Evolutionary conservation across 2,797 vertebrate species (phyloP), one percentile per base, ranked within the genome.

Genomic region (Arnoldichthys spilopterus): DNA sequence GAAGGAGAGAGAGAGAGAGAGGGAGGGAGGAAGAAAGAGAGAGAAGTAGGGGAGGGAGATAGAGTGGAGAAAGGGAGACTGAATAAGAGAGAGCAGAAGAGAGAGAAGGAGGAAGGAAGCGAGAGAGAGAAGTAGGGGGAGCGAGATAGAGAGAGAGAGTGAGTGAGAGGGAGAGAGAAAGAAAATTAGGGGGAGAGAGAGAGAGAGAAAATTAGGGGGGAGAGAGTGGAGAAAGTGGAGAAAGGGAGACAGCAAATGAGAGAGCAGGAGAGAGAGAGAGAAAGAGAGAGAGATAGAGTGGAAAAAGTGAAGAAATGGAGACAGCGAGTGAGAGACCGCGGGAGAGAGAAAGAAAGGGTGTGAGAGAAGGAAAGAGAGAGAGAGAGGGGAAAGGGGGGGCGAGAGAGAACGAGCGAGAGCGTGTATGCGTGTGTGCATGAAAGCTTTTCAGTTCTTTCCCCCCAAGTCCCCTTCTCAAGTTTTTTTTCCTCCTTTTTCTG

Each of bases 161-260:
- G 22, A n/a, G n/a, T n/a, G 62, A 22, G 63, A 26, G 63, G 16
- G 40, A 16, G 62, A 22, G 34, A 12, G n/a, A 7, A 8, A 12
- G 20, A 26, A n/a, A n/a, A n/a, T n/a, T n/a, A n/a, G n/a, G n/a
- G 56, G 13, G 12, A 26, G 24, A 26, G 22, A 56, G 53, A 26
- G 22, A 26, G 7, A 24, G 53, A 24, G 4, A n/a, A 5, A 51
- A 15, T 11, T 12, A 28, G 12, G 13, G 26, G 20, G 16, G 16
- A 24, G 26, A 78, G 80, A 78, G n/a, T 20, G 54, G 73, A 74
- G 82, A n/a, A n/a, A n/a, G n/a, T n/a, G n/a, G n/a, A n/a, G n/a
- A n/a, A n/a, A n/a, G 49, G 6, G 15, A 37, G 20, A 8, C 2
- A 4, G 22, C 22, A 20, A n/a, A 28, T 8, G 20, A 63, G 32